A percentile compares a stretch with the other conserved stretches of the same genome.
phyloP scores from a whole-genome alignment of 2,797 vertebrate species.

The Stomatorhinus walkeri region DNA sequence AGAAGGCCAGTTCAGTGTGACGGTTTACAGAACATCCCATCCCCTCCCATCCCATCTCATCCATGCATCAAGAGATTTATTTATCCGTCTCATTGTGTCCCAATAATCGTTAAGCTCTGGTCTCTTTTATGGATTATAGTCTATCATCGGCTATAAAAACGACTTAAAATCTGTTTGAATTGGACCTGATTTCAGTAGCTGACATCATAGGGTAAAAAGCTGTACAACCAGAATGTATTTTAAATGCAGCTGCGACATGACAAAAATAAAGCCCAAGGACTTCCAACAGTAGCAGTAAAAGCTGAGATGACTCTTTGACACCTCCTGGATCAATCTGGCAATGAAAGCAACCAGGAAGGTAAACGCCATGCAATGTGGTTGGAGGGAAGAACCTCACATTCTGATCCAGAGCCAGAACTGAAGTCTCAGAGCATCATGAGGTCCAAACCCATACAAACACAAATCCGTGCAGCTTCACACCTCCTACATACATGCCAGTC shows the following conservation, averaged over 20 bases:
- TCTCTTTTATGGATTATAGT: not conserved
- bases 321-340: not conserved
- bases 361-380: not conserved
- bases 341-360: not conserved
- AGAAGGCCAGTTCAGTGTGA: not conserved
- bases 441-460: not conserved
- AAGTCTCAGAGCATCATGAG: not conserved
- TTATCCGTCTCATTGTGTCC: not conserved
- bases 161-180: not conserved
- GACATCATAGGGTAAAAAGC: not conserved
- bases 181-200: not conserved
- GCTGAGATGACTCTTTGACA: not conserved
- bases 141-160: not conserved
- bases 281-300: not conserved
- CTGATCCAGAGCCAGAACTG: not conserved
- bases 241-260: not conserved
- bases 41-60: not conserved
- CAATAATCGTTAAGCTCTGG: not conserved
- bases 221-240: not conserved
- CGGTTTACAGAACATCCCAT: not conserved
- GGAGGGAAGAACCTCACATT: conserved; percentile 1
- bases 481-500: not conserved
- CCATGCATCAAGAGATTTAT: not conserved
- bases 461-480: not conserved
- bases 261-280: not conserved